Evolutionary conservation across 2,113 vertebrate species (phyloP), one percentile per base, ranked within the genome.

Genomic region (Passerina amoena): DNA sequence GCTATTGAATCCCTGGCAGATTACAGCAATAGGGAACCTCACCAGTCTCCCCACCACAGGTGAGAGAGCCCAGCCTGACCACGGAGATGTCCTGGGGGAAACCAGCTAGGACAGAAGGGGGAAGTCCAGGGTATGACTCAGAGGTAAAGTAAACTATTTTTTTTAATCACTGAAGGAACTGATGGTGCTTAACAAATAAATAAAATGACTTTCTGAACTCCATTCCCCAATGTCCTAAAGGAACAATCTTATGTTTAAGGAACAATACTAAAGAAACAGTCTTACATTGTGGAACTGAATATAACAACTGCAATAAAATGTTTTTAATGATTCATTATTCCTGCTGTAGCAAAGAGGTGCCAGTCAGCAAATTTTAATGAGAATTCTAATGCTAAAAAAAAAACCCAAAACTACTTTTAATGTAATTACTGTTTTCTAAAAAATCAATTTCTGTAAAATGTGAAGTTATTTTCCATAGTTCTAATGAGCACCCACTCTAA

Each of bases 81-180:
- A 94, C 9, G 28, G 53, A 96, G 86, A 40, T 50, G 47, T 97
- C 28, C 71, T 90, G 18, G 73, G 93, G 65, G 93, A 98, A 81
- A 56, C 65, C 19, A 93, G 76, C 2, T 75, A 94, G 22, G 66
- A 97, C 68, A 96, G 94, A 48, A 82, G 19, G 38, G 98, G 97
- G 98, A 98, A 98, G 71, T 98, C 97, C 50, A 98, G 97, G 70
- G 81, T 97, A 48, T 90, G 37, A 68, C 87, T 98, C 37, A 81
- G 89, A 96, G 98, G 98, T 98, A 85, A 42, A 42, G 42, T 17
- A 48, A 72, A 59, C 28, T 59, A 12, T 2, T 48, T 27, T 86
- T 86, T 78, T 78, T 61, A 57, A 82, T 79, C 24, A 21, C 13
- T 1, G 3, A 66, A 84, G 22, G 73, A 53, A 37, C 24, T 28